These are phyloP conservation scores for Labrus mixtus DNA, from an alignment of 2,113 vertebrate species.

Conservation along the genomic window DNA sequence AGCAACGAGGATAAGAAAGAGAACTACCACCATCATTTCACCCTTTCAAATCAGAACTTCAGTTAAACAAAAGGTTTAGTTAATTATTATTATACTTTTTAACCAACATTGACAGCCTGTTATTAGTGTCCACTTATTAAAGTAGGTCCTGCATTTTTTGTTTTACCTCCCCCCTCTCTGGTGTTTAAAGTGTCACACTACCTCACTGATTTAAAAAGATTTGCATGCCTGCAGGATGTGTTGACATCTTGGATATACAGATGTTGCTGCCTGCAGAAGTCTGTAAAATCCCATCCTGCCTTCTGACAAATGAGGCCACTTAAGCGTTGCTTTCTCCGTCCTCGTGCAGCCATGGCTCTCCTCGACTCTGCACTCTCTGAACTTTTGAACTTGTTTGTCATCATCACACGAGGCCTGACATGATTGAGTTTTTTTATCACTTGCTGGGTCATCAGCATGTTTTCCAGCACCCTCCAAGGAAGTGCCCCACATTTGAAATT, in stretches of 20 bases:
- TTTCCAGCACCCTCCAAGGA: conserved; percentile 7
- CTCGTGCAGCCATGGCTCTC: not conserved
- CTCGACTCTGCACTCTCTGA: not conserved
- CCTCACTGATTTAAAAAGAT: conserved; percentile 23
- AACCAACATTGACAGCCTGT: not conserved
- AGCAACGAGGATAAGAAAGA: not conserved
- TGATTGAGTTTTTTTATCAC: conserved; percentile 17
- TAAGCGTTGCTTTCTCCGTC: not conserved
- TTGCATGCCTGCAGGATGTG: conserved; percentile 8
- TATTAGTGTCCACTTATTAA: conserved; percentile 9
- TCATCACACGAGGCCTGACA: not conserved
- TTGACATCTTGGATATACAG: conserved; percentile 4
- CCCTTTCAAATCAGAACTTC: not conserved
- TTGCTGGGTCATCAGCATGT: conserved; percentile 25
- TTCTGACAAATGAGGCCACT: conserved; percentile 22
- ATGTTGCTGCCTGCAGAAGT: conserved; percentile 20
- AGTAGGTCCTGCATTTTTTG: not conserved
- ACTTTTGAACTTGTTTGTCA: conserved; percentile 15
- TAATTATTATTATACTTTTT: not conserved
- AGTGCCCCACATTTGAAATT: conserved; percentile 25
- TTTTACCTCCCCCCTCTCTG: conserved; percentile 11
- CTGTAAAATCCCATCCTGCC: conserved; percentile 9
- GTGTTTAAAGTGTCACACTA: conserved; percentile 25
- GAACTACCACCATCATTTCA: not conserved
- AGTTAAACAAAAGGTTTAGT: no score